These are phyloP conservation scores for Neolamprologus cancellatus DNA, from an alignment of 2,113 vertebrate genomes.

Conservation along the genomic window DNA sequence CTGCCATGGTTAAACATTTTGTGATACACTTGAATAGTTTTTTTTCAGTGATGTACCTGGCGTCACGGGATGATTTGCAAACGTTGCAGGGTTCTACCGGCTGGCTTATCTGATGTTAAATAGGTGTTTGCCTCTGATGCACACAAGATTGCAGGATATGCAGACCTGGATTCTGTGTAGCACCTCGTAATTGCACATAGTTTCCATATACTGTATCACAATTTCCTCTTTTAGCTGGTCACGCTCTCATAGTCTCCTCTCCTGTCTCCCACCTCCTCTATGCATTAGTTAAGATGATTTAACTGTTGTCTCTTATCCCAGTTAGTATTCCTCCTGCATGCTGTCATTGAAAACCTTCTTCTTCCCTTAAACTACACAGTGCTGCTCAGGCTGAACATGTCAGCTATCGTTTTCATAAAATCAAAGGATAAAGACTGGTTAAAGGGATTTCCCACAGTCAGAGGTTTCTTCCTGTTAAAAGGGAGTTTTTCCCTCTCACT, in stretches of 20 bases:
- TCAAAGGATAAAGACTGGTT: not conserved
- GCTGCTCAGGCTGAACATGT: not conserved
- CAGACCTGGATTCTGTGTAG: not conserved
- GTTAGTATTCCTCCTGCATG: not conserved
- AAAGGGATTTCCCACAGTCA: not conserved
- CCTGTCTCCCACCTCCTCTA: not conserved
- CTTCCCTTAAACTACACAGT: not conserved
- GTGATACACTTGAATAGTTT: constrained; percentile 2
- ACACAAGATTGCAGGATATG: not conserved
- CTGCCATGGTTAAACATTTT: constrained; percentile 16
- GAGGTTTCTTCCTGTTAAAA: not conserved
- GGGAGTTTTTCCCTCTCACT: not conserved
- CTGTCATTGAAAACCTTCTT: not conserved
- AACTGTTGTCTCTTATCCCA: not conserved
- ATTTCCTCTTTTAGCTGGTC: not conserved
- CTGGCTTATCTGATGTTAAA: not conserved
- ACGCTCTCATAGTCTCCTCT: not conserved
- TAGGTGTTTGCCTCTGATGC: not conserved
- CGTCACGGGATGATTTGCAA: not conserved
- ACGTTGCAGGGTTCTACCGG: not conserved
- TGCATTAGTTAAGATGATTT: not conserved
- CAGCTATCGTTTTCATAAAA: not conserved
- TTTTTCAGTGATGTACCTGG: not conserved
- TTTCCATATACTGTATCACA: not conserved
- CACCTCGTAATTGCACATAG: not conserved